Base-by-base conservation (phyloP, 1,140 invertebrate genomes). In the Sycophaga agraensis region DNA sequence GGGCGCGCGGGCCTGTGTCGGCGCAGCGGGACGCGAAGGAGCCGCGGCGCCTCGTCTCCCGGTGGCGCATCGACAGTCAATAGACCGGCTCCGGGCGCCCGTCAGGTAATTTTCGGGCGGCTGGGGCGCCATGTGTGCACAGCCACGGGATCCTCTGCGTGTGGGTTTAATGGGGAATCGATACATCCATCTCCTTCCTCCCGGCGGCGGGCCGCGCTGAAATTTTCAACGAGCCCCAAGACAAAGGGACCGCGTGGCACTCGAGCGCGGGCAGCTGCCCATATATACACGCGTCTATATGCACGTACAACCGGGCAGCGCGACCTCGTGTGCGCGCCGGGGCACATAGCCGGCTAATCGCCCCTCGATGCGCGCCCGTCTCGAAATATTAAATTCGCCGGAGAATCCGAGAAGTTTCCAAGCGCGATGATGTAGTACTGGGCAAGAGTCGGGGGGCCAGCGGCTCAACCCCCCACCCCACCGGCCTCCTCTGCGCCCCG, bases 351-450 rank as follows among this genome's bases (percentile, higher is more conserved):
- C 31, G 37, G 24, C 39, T 56, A 63, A 63, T 60, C 61, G 61
- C 45, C 28, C 34, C 31, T 63, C 54, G 58, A 63, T 53, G 40
- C 61, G 31, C 48, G 55, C 37, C 54, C 4, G 28, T 6, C 28
- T 54, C 64, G 68, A 72, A 74, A 75, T 77, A 78, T 78, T 74
- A 81, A 80, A 80, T 76, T 75, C 70, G 66, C 43, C 64, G 63
- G 65, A 70, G 71, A 77, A 75, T 74, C 73, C 71, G 70, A 70
- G 77, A 79, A 66, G 79, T 78, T 78, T 74, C 28, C 28, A 31
- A 31, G 5, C 28, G 26, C 67, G 68, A 77, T 81, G 78, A 79
- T 79, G 74, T 81, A 81, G 74, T 71, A 73, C 71, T 75, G n/a
- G n/a, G n/a, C 48, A 78, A 80, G 75, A 78, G 79, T 67, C 67